Evolutionary conservation across 2,888 invertebrate species (phyloP), one percentile per base, ranked within the genome.

Genomic region (Eurytoma adleriae): DNA sequence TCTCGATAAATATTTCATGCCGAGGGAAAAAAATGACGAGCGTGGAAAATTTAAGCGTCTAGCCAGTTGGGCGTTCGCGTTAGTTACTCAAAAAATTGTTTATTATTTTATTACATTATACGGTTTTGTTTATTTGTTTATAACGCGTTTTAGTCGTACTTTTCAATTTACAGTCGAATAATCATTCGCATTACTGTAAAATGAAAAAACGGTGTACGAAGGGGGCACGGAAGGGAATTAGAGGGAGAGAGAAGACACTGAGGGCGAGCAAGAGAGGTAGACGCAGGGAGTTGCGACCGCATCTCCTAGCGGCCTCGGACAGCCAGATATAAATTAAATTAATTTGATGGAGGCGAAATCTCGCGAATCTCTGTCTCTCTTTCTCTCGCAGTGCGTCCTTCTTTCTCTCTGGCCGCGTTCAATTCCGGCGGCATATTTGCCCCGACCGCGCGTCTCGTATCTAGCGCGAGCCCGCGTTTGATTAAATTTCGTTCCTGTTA

Each of bases 241-340:
- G 59, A 62, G 4, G 14, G 68, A 16, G 56, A 67, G 72, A 78
- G 16, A n/a, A 10, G 40, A 40, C 40, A 40, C 40, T 0, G 16
- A 54, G 54, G 16, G 59, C 24, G 24, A 24, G 24, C 1, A 24
- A 24, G 24, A 24, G 24, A 24, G 24, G 24, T 24, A 24, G 24
- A 66, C n/a, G n/a, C n/a, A 76, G 68, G 57, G 72, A 72, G 59
- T 20, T 57, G 3, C 84, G 84, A 85, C 84, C 85, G 82, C 84
- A 85, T 85, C 86, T 85, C 84, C 80, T 81, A 80, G 84, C 73
- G 83, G 84, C 81, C 81, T 86, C 85, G 85, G 87, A 88, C 87
- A 87, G 87, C 85, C 78, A 84, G 85, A 87, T 87, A 87, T 89
- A 89, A 89, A 89, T 89, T 87, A 88, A 89, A 90, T 89, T 89